These are phyloP conservation scores for Akabosia matsudoensis DNA, from an alignment of 1,140 invertebrate species.

Conservation along the genomic window DNA sequence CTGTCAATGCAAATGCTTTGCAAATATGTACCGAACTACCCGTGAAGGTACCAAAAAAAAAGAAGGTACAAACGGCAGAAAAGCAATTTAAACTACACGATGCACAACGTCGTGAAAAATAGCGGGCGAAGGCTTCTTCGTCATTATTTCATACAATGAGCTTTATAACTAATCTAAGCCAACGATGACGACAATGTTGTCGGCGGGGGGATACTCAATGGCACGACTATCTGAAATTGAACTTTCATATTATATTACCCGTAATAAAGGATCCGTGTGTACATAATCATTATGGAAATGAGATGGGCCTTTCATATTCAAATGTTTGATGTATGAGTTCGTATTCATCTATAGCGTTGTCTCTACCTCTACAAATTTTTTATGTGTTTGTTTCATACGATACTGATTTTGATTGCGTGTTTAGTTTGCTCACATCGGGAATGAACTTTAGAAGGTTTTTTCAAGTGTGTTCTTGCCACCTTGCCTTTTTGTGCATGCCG, in stretches of 20 bases:
- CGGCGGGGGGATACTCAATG: background rate
- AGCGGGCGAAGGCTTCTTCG: background rate
- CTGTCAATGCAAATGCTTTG: background rate
- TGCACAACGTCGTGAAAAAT: too few species aligned
- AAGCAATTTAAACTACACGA: too few species aligned
- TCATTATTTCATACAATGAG: background rate
- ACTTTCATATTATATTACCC: slow-evolving; percentile 8
- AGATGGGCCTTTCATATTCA: slow-evolving; percentile 20
- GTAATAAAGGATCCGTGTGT: slow-evolving; percentile 9
- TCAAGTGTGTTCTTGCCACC: background rate
- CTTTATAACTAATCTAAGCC: background rate
- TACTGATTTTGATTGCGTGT: too few species aligned
- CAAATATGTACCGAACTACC: too few species aligned
- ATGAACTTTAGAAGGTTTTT: background rate
- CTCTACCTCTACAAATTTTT: too few species aligned
- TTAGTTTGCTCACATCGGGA: background rate
- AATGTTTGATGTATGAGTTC: background rate
- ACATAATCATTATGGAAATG: slow-evolving; percentile 24
- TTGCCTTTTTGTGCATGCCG: background rate
- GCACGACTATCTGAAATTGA: background rate
- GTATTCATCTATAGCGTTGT: background rate
- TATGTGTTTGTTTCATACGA: too few species aligned
- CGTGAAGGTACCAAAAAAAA: too few species aligned
- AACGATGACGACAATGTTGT: background rate
- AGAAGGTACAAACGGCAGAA: too few species aligned